Percentiles rank a stretch among this genome's conserved stretches.
These are phyloP conservation scores for Salvelinus fontinalis DNA, from an alignment of 2,113 vertebrate genomes.

Conservation along the genomic window DNA sequence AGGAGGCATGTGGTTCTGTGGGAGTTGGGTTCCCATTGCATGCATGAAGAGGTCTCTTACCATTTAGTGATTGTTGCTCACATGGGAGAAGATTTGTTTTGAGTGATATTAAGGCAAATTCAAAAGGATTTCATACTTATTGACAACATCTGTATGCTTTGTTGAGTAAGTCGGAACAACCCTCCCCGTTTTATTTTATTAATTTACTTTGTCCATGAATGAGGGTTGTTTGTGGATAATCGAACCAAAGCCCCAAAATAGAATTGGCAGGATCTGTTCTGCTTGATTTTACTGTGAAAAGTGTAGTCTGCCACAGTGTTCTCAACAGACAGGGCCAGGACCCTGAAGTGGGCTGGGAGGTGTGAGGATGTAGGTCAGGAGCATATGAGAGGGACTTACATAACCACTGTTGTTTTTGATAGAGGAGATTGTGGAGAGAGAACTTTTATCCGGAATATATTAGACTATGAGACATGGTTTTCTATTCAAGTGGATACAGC, in stretches of 20 bases:
- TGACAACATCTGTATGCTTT: too few relatives aligned
- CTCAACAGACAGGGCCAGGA: constrained; percentile 3
- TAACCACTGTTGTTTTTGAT: not conserved
- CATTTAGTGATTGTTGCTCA: too few relatives aligned
- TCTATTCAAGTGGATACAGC: not conserved
- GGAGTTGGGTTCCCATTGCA: too few relatives aligned
- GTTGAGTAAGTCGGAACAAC: not conserved
- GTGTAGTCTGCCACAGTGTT: not conserved
- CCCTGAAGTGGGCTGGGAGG: constrained; percentile 6
- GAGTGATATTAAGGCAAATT: too few relatives aligned
- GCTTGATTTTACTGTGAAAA: not conserved
- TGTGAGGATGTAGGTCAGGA: not conserved
- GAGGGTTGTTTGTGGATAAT: not conserved
- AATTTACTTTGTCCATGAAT: not conserved
- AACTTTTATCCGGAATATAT: not conserved
- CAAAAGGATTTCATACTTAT: too few relatives aligned
- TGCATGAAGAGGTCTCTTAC: too few relatives aligned
- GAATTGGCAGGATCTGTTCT: not conserved
- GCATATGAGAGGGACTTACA: not conserved
- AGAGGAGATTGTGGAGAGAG: constrained; percentile 3
- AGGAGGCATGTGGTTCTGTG: too few relatives aligned
- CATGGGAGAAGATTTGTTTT: too few relatives aligned
- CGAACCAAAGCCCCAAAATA: not conserved
- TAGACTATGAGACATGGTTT: not conserved
- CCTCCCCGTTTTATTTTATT: not conserved